phyloP scores from a whole-genome alignment of 2,888 invertebrate genomes.

The Eustalomyia histrio region DNA sequence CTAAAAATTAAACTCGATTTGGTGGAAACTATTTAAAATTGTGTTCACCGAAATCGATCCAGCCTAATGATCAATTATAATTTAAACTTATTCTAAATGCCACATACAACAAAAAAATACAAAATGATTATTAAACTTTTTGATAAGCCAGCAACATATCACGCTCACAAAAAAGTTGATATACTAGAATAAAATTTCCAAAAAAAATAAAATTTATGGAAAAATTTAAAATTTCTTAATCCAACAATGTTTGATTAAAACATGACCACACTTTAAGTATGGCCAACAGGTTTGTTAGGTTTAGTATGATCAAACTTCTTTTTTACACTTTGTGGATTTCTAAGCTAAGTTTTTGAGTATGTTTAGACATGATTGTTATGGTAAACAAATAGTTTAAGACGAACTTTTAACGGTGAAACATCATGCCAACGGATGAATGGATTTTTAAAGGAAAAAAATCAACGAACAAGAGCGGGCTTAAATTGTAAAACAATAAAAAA shows the following conservation, averaged over 20 bases:
- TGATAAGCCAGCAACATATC: not conserved
- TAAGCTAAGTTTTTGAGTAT: not conserved
- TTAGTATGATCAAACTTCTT: constrained; percentile 37
- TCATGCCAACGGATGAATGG: constrained; percentile 60
- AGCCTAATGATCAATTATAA: too few relatives aligned
- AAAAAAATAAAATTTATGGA: not conserved
- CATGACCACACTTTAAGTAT: not conserved
- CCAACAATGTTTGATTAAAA: constrained; percentile 13
- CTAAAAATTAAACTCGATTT: too few relatives aligned
- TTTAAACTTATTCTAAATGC: too few relatives aligned
- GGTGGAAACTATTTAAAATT: too few relatives aligned
- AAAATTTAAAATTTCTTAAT: not conserved
- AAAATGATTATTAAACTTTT: constrained; percentile 53
- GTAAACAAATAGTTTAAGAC: constrained; percentile 70
- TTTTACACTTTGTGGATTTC: not conserved
- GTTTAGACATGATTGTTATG: constrained; percentile 42
- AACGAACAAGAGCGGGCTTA: constrained; percentile 15
- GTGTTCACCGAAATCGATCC: too few relatives aligned
- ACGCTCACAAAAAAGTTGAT: not conserved
- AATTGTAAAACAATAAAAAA: not conserved
- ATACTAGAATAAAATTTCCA: not conserved
- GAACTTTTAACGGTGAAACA: constrained; percentile 68
- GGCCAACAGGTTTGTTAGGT: not conserved
- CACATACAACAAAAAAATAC: not conserved
- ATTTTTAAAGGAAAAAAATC: not conserved